Percentiles rank a stretch among this genome's conserved stretches.
Evolutionary conservation across 1,140 invertebrate genomes (phyloP).

Genomic region (Aphaenogaster floridana): DNA sequence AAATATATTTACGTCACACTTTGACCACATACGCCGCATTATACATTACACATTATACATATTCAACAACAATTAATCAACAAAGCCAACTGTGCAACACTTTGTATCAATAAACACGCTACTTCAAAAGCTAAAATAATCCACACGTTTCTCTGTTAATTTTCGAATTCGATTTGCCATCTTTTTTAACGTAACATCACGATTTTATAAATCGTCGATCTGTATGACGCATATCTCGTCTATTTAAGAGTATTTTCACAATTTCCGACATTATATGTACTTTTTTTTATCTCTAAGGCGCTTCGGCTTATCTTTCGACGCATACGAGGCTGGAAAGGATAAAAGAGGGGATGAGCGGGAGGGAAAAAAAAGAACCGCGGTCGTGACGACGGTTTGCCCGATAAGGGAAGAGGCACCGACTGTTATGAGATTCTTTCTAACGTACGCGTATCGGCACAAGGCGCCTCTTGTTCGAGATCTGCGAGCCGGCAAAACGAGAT

Average conservation of each 20-base stretch:
- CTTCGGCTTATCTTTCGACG: constrained; percentile 42
- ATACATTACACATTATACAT: constrained; percentile 1
- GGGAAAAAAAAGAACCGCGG: constrained; percentile 16
- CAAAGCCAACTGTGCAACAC: neutral
- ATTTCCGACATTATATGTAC: constrained; percentile 7
- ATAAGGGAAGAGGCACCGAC: constrained; percentile 59
- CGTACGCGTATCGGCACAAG: constrained; percentile 66
- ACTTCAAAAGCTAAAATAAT: neutral
- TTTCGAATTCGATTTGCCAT: neutral
- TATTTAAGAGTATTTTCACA: constrained; percentile 19
- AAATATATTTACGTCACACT: neutral
- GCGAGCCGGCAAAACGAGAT: constrained; percentile 64
- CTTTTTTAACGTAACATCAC: neutral
- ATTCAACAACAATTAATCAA: constrained; percentile 18
- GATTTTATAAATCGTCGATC: neutral
- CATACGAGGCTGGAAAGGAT: neutral
- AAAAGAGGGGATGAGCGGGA: neutral
- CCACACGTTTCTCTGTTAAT: neutral
- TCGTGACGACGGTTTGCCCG: constrained; percentile 61
- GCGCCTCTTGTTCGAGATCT: constrained; percentile 67
- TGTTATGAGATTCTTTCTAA: constrained; percentile 70
- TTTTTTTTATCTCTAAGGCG: constrained; percentile 39
- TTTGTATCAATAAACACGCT: neutral
- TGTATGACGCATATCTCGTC: neutral
- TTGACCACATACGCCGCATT: neutral